These are phyloP conservation scores for Ramazzottius varieornatus DNA, from an alignment of 2,888 invertebrate genomes.

Conservation along the genomic window DNA sequence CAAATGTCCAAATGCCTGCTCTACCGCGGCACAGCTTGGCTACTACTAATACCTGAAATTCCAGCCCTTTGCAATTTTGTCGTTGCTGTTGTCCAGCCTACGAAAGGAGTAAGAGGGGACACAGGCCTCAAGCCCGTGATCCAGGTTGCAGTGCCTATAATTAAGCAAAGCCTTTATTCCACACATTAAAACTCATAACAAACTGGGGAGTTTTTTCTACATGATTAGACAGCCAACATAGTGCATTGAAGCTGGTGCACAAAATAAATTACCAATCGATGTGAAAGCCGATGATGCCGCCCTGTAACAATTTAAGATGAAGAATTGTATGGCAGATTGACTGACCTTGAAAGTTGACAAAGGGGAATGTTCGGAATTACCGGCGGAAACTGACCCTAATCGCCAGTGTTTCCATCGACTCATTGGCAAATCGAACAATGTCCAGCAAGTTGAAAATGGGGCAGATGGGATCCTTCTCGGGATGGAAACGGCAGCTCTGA, in stretches of 20 bases:
- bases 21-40: background rate
- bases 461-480: slow-evolving; percentile 14
- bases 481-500: slow-evolving; percentile 15
- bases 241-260: too few relatives aligned
- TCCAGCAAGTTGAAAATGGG: slow-evolving; percentile 19
- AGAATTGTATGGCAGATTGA: background rate
- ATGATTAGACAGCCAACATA: too few relatives aligned
- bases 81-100: slow-evolving; percentile 17
- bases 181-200: too few relatives aligned
- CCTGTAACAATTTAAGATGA: background rate
- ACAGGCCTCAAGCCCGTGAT: slow-evolving; percentile 15
- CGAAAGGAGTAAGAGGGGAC: slow-evolving; percentile 18
- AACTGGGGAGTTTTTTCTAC: too few relatives aligned
- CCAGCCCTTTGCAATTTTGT: slow-evolving; percentile 17
- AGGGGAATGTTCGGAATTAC: background rate
- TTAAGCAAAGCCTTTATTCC: slow-evolving; percentile 20
- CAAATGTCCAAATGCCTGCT: background rate
- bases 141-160: slow-evolving; percentile 21
- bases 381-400: background rate
- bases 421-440: slow-evolving; percentile 11
- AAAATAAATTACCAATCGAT: too few relatives aligned
- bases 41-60: slow-evolving; percentile 18
- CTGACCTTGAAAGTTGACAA: background rate
- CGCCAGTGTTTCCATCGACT: background rate
- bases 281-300: background rate